Base-by-base conservation (phyloP, 1,140 invertebrate genomes). In the Tetramorium simillimum region DNA sequence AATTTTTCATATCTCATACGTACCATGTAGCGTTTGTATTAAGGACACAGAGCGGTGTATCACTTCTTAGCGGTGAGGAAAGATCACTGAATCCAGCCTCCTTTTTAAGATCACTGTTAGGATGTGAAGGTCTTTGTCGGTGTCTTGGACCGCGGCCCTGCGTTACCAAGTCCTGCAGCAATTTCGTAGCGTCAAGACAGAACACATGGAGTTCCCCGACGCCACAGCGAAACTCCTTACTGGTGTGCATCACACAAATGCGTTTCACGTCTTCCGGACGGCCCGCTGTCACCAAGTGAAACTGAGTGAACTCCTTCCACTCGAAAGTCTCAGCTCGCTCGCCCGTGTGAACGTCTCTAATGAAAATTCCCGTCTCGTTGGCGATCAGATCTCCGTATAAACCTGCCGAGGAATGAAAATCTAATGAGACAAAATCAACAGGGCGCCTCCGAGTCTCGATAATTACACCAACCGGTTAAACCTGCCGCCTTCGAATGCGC, bases 221-320 rank as follows among this genome's bases (percentile, higher is more conserved):
- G 12, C 96, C 96, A 4, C 93, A 93, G 28, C 93, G 92, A 86
- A 96, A 96, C 70, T 95, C 93, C 70, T 96, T 96, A 12, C 88
- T 96, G 0, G 96, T 96, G 56, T 96, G 95, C 51, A 96, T 95
- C 1, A 96, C 95, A 86, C 95, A 95, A 40, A 96, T 95, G 40
- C 93, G 93, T 69, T 96, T 96, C 3, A 96, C 95, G 88, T 96
- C 96, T 49, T 95, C 95, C 0, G 94, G 91, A n/a, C 93, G 94
- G 18, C 94, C 94, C 3, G 92, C 86, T n/a, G 94, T 94, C 24
- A 95, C 93, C 56, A 96, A 89, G 67, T 96, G 95, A 86, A 96
- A 96, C 62, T 96, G 94, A 62, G 94, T 94, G 53, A 96, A 94
- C 33, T 96, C 95, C 28, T 94, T 94, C 96, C 96, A 96, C 10